Evolutionary conservation across 2,888 invertebrate species (phyloP).

Genomic region (Drosophila acutilabella): DNA sequence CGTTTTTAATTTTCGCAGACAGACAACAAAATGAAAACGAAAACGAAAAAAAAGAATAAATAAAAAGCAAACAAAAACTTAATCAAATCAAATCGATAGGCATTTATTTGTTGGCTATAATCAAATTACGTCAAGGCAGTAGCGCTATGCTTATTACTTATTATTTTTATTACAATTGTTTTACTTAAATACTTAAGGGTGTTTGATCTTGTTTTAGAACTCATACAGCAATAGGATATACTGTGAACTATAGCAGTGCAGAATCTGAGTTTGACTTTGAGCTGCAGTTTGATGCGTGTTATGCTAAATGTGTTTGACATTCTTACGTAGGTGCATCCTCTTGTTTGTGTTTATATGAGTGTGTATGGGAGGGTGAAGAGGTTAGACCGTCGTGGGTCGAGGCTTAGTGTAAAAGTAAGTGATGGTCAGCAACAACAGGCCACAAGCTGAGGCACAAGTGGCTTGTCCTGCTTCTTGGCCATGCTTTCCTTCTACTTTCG

Average conservation of each 20-base stretch:
- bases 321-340: constrained; percentile 16
- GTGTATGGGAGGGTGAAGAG: too few relatives aligned
- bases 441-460: constrained; percentile 55
- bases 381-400: too few relatives aligned
- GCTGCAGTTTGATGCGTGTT: neutral
- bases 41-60: too few relatives aligned
- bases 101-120: constrained; percentile 21
- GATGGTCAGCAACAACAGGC: constrained; percentile 44
- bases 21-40: too few relatives aligned
- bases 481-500: neutral
- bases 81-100: constrained; percentile 36
- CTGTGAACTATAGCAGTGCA: neutral
- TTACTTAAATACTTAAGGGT: too few relatives aligned
- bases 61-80: constrained; percentile 20
- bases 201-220: too few relatives aligned
- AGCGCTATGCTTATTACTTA: too few relatives aligned
- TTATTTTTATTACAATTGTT: too few relatives aligned
- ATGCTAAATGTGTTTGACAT: constrained; percentile 8
- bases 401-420: neutral
- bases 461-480: neutral
- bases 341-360: constrained; percentile 1
- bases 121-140: neutral
- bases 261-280: neutral
- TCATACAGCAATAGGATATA: too few relatives aligned
- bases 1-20: constrained; percentile 40